Conservation (phyloP, 2,797 vertebrate species). For the Clarias pachynema region DNA sequence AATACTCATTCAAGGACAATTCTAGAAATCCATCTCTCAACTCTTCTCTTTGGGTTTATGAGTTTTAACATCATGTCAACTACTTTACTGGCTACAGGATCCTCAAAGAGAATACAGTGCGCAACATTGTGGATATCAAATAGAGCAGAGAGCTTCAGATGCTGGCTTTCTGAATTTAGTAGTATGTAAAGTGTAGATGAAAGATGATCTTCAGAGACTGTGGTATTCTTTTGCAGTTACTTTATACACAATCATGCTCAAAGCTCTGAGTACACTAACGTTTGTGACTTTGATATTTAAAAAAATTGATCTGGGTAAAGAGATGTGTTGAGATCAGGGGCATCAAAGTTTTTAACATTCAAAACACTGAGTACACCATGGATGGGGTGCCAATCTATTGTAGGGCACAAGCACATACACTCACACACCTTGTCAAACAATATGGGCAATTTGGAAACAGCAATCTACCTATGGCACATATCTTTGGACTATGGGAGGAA, state of each 20-base stretch:
- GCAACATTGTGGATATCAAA: neutral
- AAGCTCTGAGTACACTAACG: neutral
- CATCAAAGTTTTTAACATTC: neutral
- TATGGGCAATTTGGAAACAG: too few relatives aligned
- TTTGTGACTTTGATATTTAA: neutral
- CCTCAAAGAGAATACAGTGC: slow-evolving; percentile 37
- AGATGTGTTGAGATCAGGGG: neutral
- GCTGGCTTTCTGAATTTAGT: neutral
- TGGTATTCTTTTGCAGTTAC: neutral
- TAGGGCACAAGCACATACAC: too few relatives aligned
- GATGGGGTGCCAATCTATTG: too few relatives aligned
- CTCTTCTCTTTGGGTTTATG: slow-evolving; percentile 26
- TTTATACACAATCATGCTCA: neutral
- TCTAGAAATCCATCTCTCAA: slow-evolving; percentile 39
- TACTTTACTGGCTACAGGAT: slow-evolving; percentile 6
- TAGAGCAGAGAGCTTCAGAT: neutral
- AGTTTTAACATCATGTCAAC: slow-evolving; percentile 28
- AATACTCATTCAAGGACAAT: slow-evolving; percentile 70
- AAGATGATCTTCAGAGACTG: neutral
- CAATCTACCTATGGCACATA: too few relatives aligned
- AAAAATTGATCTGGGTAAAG: neutral
- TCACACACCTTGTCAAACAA: too few relatives aligned
- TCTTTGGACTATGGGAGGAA: too few relatives aligned
- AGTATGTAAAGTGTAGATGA: neutral
- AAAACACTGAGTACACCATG: neutral